These are phyloP conservation scores for Marcusenius ussheri DNA, from an alignment of 2,113 vertebrate species.

Conservation along the genomic window DNA sequence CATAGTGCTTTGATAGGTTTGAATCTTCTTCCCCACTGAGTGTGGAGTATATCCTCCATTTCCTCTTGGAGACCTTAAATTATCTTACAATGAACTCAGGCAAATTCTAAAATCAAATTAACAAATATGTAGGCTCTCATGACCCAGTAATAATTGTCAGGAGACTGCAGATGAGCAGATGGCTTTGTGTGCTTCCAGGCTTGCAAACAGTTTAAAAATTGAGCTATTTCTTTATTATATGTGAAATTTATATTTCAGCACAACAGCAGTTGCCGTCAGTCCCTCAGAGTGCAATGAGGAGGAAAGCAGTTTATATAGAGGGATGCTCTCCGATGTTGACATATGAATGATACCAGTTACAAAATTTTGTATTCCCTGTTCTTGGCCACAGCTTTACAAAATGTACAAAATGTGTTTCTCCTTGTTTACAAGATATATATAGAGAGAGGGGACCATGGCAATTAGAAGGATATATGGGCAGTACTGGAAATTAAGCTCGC, in stretches of 20 bases:
- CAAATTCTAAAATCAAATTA: not conserved
- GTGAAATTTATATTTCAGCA: not conserved
- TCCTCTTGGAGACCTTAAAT: not conserved
- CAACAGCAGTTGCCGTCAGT: not conserved
- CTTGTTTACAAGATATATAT: not conserved
- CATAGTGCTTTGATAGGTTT: not conserved
- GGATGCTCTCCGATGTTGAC: not conserved
- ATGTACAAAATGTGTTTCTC: not conserved
- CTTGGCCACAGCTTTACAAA: not conserved
- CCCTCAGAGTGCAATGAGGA: not conserved
- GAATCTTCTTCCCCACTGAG: not conserved
- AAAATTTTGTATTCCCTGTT: not conserved
- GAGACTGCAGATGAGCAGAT: not conserved
- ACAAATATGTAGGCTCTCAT: not conserved
- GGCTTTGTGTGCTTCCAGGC: not conserved
- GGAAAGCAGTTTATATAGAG: not conserved
- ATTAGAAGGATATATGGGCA: not conserved
- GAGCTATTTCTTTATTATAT: not conserved
- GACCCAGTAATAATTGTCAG: not conserved
- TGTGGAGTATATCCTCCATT: not conserved
- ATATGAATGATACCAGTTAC: not conserved
- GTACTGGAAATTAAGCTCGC: not conserved
- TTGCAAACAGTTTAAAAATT: not conserved
- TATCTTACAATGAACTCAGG: not conserved
- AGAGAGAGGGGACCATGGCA: not conserved